Percentiles rank a stretch among this genome's conserved stretches.
These are phyloP conservation scores for Hemitrygon akajei DNA, from an alignment of 2,797 vertebrate genomes.

Conservation along the genomic window DNA sequence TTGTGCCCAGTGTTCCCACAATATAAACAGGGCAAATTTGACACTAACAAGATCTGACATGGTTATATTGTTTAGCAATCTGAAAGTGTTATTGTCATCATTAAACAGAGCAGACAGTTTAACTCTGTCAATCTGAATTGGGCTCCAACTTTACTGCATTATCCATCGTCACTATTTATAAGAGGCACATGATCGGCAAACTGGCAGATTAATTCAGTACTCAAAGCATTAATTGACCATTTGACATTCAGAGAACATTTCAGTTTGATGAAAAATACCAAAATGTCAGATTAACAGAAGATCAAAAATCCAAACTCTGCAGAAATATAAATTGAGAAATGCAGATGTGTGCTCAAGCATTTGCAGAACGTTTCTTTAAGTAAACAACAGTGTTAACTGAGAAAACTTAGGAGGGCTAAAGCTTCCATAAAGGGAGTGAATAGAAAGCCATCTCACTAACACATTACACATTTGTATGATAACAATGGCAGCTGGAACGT, in stretches of 20 bases:
- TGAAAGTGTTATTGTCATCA: constrained; percentile 30
- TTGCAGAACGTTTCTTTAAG: background rate
- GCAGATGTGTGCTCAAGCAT: background rate
- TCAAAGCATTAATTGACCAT: constrained; percentile 24
- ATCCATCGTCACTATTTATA: background rate
- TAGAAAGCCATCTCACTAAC: background rate
- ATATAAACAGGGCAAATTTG: background rate
- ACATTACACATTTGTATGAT: background rate
- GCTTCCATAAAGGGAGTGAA: background rate
- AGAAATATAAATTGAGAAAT: background rate
- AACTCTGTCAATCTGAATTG: background rate
- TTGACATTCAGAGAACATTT: constrained; percentile 17
- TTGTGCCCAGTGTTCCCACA: background rate
- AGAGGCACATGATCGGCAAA: background rate
- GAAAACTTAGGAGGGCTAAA: background rate
- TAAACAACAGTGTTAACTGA: background rate
- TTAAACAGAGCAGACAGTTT: background rate
- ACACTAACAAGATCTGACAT: background rate
- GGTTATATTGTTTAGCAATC: constrained; percentile 17
- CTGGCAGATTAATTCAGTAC: constrained; percentile 29
- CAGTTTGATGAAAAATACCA: background rate
- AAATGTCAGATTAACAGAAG: background rate
- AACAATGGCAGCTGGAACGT: background rate
- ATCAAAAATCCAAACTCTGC: background rate
- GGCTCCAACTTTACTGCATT: background rate